Conservation (phyloP, 92 coral and sea anemone genomes). For the Montipora capitata region DNA sequence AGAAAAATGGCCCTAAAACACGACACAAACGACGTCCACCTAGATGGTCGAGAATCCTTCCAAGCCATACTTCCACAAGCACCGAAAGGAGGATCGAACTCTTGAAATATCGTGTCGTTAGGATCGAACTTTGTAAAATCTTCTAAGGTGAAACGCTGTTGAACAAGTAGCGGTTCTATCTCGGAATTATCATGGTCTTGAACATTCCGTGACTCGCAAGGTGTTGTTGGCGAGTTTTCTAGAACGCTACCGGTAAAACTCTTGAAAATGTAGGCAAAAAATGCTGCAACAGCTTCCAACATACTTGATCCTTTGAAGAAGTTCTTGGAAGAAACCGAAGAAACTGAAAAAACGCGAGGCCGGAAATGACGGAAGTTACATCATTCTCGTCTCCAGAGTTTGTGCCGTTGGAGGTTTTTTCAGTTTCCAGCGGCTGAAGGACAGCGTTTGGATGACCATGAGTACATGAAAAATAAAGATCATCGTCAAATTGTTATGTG, state of each 20-base stretch:
- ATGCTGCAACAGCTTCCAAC: slow-evolving; percentile 48
- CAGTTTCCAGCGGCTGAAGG: too few species aligned
- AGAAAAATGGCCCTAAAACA: slow-evolving; percentile 17
- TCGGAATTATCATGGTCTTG: background rate
- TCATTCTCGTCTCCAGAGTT: too few species aligned
- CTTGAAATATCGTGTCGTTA: slow-evolving; percentile 73
- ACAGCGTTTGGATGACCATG: too few species aligned
- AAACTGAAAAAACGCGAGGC: background rate
- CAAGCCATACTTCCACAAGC: slow-evolving; percentile 71
- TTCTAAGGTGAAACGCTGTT: background rate
- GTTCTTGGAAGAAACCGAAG: background rate
- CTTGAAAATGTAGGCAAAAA: slow-evolving; percentile 53
- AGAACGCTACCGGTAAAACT: slow-evolving; percentile 66
- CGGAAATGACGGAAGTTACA: background rate
- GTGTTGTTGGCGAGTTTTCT: slow-evolving; percentile 36
- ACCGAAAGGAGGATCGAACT: slow-evolving; percentile 63
- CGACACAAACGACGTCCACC: background rate
- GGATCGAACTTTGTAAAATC: slow-evolving; percentile 57
- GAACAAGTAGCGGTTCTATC: background rate
- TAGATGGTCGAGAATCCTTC: slow-evolving; percentile 16
- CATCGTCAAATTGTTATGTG: too few species aligned
- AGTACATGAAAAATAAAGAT: too few species aligned
- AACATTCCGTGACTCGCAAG: background rate
- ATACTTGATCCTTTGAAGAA: background rate
- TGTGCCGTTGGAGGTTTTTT: too few species aligned